Conservation (phyloP, 2,113 vertebrate genomes). For the Cyprinodon variegatus region DNA sequence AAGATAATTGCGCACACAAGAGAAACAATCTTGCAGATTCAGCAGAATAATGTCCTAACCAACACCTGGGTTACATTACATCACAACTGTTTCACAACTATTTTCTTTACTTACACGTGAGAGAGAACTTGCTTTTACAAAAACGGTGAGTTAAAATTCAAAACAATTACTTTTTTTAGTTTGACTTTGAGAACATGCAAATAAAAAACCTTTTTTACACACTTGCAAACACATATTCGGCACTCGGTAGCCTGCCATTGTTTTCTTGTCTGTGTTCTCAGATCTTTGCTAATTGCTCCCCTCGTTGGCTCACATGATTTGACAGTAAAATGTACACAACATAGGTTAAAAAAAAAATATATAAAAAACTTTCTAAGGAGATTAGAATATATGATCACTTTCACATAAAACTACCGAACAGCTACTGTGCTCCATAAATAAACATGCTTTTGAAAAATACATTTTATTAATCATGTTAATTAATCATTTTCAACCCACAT, state of each 20-base stretch:
- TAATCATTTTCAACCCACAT: too few relatives aligned
- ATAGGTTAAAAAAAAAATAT: not conserved
- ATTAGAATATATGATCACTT: not conserved
- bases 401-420: not conserved
- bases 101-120: not conserved
- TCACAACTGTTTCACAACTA: constrained; percentile 22
- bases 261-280: constrained; percentile 34
- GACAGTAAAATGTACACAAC: not conserved
- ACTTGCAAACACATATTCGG: constrained; percentile 12
- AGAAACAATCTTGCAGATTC: constrained; percentile 53
- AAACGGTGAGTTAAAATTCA: not conserved
- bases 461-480: not conserved
- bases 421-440: not conserved
- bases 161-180: not conserved
- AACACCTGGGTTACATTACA: constrained; percentile 22
- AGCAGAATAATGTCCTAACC: constrained; percentile 40
- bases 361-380: not conserved
- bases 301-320: constrained; percentile 25
- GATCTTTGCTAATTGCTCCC: constrained; percentile 53
- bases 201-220: constrained; percentile 1
- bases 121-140: constrained; percentile 7
- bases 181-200: constrained; percentile 24
- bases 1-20: constrained; percentile 57
- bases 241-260: constrained; percentile 31
- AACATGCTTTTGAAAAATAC: not conserved